Conservation (phyloP, 2,888 invertebrate genomes). For the Notocelia uddmanniana region DNA sequence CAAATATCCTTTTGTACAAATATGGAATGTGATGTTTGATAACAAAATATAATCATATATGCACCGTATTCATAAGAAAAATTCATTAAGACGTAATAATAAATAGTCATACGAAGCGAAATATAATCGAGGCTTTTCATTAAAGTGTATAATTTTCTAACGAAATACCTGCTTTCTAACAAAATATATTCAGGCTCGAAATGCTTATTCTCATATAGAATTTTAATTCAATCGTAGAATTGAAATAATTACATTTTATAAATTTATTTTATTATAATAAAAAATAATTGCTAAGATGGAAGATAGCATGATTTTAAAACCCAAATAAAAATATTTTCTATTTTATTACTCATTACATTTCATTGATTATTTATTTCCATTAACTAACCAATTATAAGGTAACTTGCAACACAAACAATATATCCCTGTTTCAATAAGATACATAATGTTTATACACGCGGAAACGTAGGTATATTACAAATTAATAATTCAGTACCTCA, state of each 20-base stretch:
- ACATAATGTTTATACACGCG: constrained; percentile 26
- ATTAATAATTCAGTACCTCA: constrained; percentile 14
- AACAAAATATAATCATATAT: constrained; percentile 58
- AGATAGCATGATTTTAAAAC: constrained; percentile 29
- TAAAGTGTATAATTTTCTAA: constrained; percentile 52
- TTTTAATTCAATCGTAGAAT: background rate
- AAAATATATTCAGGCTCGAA: constrained; percentile 18
- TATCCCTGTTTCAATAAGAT: constrained; percentile 26
- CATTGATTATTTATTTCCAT: constrained; percentile 22
- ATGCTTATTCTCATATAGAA: constrained; percentile 16
- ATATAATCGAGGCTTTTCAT: constrained; percentile 19
- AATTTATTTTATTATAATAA: background rate
- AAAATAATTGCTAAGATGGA: constrained; percentile 18
- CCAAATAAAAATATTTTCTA: constrained; percentile 38
- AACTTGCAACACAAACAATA: constrained; percentile 37
- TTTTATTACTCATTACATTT: constrained; percentile 26
- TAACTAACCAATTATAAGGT: constrained; percentile 39
- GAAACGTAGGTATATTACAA: constrained; percentile 6
- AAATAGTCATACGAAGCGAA: constrained; percentile 47
- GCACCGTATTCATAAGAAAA: constrained; percentile 67
- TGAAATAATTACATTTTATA: constrained; percentile 19
- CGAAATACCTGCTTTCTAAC: constrained; percentile 40
- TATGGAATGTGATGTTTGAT: constrained; percentile 80
- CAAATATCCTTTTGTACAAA: constrained; percentile 70
- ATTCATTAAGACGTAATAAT: constrained; percentile 44